A percentile compares a stretch with the other conserved stretches of the same genome.
These are phyloP conservation scores for Calephelis nemesis DNA, from an alignment of 1,140 invertebrate species.

Conservation along the genomic window DNA sequence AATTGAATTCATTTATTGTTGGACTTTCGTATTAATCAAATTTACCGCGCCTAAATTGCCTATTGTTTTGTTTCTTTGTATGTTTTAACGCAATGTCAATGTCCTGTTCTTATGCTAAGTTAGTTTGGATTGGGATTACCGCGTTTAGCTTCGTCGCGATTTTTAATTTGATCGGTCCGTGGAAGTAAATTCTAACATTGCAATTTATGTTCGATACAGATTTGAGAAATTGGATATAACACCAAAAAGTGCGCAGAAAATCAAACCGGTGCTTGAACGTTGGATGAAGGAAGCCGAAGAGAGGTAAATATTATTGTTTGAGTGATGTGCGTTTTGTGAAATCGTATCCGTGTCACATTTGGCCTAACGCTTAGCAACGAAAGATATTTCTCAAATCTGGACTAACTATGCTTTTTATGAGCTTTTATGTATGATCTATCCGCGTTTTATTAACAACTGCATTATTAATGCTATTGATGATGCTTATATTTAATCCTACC, in stretches of 20 bases:
- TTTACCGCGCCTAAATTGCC: constrained; percentile 76
- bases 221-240: constrained; percentile 99
- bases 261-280: constrained; percentile 97
- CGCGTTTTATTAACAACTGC: constrained; percentile 26
- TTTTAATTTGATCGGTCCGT: constrained; percentile 50
- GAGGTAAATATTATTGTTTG: constrained; percentile 86
- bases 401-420: constrained; percentile 71
- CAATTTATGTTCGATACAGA: constrained; percentile 84
- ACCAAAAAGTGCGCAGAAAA: constrained; percentile 99
- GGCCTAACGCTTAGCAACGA: constrained; percentile 73
- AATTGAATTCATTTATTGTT: constrained; percentile 78
- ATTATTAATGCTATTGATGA: constrained; percentile 22
- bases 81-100: constrained; percentile 82
- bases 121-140: constrained; percentile 60
- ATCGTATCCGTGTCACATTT: constrained; percentile 73
- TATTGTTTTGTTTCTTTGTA: constrained; percentile 72
- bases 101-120: constrained; percentile 81
- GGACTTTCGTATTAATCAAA: constrained; percentile 75
- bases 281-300: constrained; percentile 99
- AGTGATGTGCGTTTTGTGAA: constrained; percentile 68
- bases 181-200: constrained; percentile 70
- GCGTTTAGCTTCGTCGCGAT: constrained; percentile 48
- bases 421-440: constrained; percentile 39
- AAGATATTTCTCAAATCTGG: constrained; percentile 78
- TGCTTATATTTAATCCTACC: constrained; percentile 18